A percentile compares a stretch with the other conserved stretches of the same genome.
Evolutionary conservation across 2,888 invertebrate genomes (phyloP).

Genomic region (Stegana nigrithorax): DNA sequence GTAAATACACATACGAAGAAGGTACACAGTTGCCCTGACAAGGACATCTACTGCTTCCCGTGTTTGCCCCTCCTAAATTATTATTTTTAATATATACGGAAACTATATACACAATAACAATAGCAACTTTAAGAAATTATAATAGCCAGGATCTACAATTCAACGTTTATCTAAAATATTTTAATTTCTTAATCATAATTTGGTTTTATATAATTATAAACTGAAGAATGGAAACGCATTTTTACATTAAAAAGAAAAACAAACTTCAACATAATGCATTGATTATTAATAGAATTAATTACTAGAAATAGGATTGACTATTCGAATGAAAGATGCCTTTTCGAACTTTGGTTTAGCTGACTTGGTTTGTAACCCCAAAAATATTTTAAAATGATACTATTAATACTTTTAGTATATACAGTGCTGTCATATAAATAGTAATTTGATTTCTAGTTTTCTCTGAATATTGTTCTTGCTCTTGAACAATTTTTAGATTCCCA

Average conservation of each 20-base stretch:
- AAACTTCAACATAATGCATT: not conserved
- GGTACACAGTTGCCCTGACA: not conserved
- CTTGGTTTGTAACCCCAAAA: no score
- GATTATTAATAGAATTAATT: no score
- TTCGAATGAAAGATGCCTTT: no score
- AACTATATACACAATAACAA: slow-evolving; percentile 2
- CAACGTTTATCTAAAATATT: slow-evolving; percentile 6
- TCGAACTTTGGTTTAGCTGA: no score
- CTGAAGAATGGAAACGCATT: slow-evolving; percentile 47
- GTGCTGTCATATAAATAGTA: no score
- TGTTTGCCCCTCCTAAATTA: slow-evolving; percentile 3
- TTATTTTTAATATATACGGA: slow-evolving; percentile 5
- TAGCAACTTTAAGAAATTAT: not conserved
- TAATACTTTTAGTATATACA: no score
- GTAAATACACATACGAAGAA: no score
- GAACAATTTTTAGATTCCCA: no score
- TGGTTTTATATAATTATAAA: slow-evolving; percentile 58
- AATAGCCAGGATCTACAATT: slow-evolving; percentile 2
- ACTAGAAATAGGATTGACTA: no score
- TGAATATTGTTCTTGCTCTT: no score
- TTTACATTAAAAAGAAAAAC: slow-evolving; percentile 40
- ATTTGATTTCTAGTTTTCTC: no score
- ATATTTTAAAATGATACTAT: no score
- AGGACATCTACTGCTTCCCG: slow-evolving; percentile 2
- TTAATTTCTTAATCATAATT: slow-evolving; percentile 42